Evolutionary conservation across 2,113 vertebrate genomes (phyloP).

Genomic region (Takifugu bimaculatus): DNA sequence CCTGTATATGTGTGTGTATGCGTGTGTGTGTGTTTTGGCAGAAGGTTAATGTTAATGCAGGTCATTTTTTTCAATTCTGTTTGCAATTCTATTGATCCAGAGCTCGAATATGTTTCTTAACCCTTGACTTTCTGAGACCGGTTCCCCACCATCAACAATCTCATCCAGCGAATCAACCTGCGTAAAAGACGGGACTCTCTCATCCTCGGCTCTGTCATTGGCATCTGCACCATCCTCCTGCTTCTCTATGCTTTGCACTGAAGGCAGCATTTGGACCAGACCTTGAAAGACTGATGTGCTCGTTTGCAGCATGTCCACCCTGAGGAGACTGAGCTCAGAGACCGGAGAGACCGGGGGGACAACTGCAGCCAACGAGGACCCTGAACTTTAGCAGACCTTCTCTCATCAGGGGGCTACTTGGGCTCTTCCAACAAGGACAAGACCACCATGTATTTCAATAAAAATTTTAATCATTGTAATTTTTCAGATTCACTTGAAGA

Average conservation of each 20-base stretch:
- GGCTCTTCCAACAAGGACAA: conserved; percentile 52
- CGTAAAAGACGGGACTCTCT: conserved; percentile 94
- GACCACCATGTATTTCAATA: conserved; percentile 47
- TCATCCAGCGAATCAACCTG: conserved; percentile 96
- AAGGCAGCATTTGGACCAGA: conserved; percentile 36
- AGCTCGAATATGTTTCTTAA: conserved; percentile 45
- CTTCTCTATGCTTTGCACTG: conserved; percentile 95
- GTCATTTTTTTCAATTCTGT: background rate
- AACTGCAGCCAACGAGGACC: conserved; percentile 55
- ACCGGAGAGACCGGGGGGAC: conserved; percentile 38
- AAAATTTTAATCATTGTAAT: conserved; percentile 13
- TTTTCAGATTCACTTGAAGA: conserved; percentile 39
- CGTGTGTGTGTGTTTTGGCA: background rate
- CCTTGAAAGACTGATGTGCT: conserved; percentile 31
- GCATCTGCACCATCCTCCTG: conserved; percentile 91
- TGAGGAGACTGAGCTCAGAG: conserved; percentile 34
- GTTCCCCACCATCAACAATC: conserved; percentile 95
- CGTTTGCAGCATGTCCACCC: conserved; percentile 40
- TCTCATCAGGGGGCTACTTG: conserved; percentile 29
- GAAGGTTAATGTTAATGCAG: background rate
- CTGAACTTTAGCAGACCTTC: conserved; percentile 56
- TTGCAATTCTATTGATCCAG: background rate
- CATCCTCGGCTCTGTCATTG: conserved; percentile 86
- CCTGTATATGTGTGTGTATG: conserved; percentile 68
- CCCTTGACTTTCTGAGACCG: conserved; percentile 75